Evolutionary conservation across 2,888 invertebrate genomes (phyloP), one percentile per base, ranked within the genome.

Genomic region (Lasius platythorax): DNA sequence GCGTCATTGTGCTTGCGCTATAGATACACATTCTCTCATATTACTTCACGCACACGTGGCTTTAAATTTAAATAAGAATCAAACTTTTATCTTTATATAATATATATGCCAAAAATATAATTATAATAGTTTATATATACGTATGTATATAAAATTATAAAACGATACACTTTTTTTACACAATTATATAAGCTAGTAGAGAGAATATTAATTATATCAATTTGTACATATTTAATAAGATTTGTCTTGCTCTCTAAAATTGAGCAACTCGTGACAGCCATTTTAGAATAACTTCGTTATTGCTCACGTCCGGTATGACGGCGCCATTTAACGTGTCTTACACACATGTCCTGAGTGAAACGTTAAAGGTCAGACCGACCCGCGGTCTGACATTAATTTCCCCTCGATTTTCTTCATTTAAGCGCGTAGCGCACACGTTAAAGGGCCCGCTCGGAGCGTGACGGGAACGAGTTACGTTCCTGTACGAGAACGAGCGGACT

Each of bases 391-490:
- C 86, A 87, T 90, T 91, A 87, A 90, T 90, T 91, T 85, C 85
- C 68, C 50, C 83, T 79, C 83, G 87, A 91, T 89, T 91, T 88
- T 86, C 87, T 86, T 70, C 79, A 58, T 85, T 88, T 76, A 66
- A 64, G 33, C 58, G 72, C 75, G 18, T 33, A 86, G 23, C 28
- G 61, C 73, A 74, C 70, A 53, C 53, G 84, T 89, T 82, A 84
- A 84, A 61, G 68, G 79, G 64, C n/a, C 64, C 67, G 74, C 79
- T 90, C 66, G 85, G 56, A 87, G 82, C 91, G 87, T 88, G 91
- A 90, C 88, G 87, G 85, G 83, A 87, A 87, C 87, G 85, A 88
- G 87, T 91, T 91, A 88, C 88, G 85, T 88, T 85, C 63, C 76
- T 78, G 85, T 88, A 66, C 61, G 72, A 72, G 67, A n/a, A 72